A percentile compares a stretch with the other conserved stretches of the same genome.
Evolutionary conservation across 2,888 invertebrate genomes (phyloP).

Genomic region (Apodemia mormo): DNA sequence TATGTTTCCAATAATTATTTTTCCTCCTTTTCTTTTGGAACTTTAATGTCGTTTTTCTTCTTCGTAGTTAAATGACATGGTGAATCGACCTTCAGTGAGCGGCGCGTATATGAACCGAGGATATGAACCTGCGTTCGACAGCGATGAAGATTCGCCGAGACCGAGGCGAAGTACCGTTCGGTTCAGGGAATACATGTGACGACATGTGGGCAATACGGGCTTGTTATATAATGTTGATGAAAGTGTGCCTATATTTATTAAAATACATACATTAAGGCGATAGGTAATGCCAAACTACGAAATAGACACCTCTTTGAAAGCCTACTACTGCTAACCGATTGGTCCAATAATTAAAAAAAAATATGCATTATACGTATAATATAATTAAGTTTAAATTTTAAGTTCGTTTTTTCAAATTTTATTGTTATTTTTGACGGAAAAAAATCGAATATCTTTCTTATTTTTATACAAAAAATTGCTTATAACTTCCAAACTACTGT

Average conservation of each 20-base stretch:
- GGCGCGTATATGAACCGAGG: slow-evolving; percentile 83
- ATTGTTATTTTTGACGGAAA: too few relatives aligned
- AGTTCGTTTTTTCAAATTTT: too few relatives aligned
- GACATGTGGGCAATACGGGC: not conserved
- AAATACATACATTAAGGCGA: not conserved
- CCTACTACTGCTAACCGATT: too few relatives aligned
- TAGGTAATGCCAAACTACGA: too few relatives aligned
- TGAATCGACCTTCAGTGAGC: slow-evolving; percentile 49
- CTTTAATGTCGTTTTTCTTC: slow-evolving; percentile 19
- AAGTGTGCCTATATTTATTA: not conserved
- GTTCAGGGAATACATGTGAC: slow-evolving; percentile 47
- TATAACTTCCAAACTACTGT: too few relatives aligned
- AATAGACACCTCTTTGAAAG: too few relatives aligned
- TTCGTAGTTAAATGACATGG: slow-evolving; percentile 64
- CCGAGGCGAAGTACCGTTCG: slow-evolving; percentile 70
- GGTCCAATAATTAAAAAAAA: too few relatives aligned
- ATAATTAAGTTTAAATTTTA: too few relatives aligned
- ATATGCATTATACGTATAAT: too few relatives aligned
- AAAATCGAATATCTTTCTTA: too few relatives aligned
- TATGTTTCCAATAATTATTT: not conserved
- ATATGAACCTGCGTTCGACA: slow-evolving; percentile 85
- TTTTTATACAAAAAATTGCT: too few relatives aligned
- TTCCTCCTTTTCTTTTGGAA: not conserved
- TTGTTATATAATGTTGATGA: not conserved
- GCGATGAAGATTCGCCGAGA: slow-evolving; percentile 83